These are phyloP conservation scores for Festucalex cinctus DNA, from an alignment of 2,113 vertebrate genomes.

Conservation along the genomic window DNA sequence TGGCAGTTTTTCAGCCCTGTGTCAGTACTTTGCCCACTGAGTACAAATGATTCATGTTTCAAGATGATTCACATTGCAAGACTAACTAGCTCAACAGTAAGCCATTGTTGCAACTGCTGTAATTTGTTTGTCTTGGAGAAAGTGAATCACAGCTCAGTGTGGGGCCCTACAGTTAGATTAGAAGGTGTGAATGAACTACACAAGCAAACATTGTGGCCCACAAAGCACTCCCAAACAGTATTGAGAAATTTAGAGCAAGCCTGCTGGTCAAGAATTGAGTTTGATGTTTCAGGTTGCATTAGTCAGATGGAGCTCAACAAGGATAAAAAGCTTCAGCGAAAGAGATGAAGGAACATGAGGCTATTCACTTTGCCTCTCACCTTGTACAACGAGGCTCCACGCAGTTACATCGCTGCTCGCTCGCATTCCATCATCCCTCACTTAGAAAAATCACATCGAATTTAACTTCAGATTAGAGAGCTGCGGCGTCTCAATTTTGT, in stretches of 20 bases:
- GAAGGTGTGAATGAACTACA: background rate
- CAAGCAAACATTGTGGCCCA: conserved; percentile 8
- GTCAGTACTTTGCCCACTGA: conserved; percentile 15
- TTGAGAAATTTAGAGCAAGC: conserved; percentile 9
- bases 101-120: conserved; percentile 27
- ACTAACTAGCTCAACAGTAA: conserved; percentile 9
- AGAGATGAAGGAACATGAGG: conserved; percentile 16
- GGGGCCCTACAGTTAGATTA: conserved; percentile 12
- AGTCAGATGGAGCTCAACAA: background rate
- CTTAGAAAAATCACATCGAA: conserved; percentile 25
- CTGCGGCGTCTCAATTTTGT: background rate
- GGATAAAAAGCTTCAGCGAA: background rate
- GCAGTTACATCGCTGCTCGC: conserved; percentile 26
- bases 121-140: conserved; percentile 20
- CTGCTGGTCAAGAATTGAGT: conserved; percentile 7
- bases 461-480: conserved; percentile 3
- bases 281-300: background rate
- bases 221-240: conserved; percentile 8
- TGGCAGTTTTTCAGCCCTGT: conserved; percentile 12
- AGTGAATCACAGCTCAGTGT: conserved; percentile 13
- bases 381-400: conserved; percentile 8
- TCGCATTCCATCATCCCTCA: conserved; percentile 37
- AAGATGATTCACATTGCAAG: background rate
- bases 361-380: background rate
- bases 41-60: conserved; percentile 25